Percentiles rank a stretch among this genome's conserved stretches.
These are phyloP conservation scores for Minunthozetes semirufus DNA, from an alignment of 2,888 invertebrate genomes.

Conservation along the genomic window DNA sequence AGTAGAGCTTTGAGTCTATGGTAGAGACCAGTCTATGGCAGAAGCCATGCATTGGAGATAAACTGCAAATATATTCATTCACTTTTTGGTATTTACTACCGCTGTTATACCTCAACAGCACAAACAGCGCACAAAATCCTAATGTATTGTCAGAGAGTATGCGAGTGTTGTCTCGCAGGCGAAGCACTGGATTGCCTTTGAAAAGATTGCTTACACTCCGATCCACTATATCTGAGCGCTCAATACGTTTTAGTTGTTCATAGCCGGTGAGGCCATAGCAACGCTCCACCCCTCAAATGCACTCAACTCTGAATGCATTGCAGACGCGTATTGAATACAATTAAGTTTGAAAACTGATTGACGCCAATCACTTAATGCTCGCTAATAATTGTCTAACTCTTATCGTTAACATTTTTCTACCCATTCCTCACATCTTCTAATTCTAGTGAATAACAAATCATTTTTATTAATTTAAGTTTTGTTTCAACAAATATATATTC, in stretches of 20 bases:
- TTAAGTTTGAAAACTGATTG: background rate
- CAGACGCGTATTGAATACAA: background rate
- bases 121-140: background rate
- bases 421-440: background rate
- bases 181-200: constrained; percentile 16
- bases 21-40: background rate
- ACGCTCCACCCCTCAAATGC: constrained; percentile 17
- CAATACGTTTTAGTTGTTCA: constrained; percentile 14
- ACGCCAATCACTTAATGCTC: background rate
- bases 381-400: background rate
- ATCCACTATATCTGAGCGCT: constrained; percentile 22
- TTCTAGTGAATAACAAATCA: background rate
- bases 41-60: constrained; percentile 9
- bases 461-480: background rate
- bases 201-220: constrained; percentile 24
- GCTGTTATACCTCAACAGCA: background rate
- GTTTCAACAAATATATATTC: background rate
- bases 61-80: constrained; percentile 24
- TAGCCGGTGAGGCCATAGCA: constrained; percentile 14
- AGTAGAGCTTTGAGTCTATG: background rate
- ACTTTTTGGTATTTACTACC: background rate
- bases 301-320: constrained; percentile 6
- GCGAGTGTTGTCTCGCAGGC: background rate
- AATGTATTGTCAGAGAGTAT: background rate
- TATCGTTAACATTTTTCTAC: background rate